Base-by-base conservation (phyloP, 2,797 vertebrate genomes). In the Geotria australis region DNA sequence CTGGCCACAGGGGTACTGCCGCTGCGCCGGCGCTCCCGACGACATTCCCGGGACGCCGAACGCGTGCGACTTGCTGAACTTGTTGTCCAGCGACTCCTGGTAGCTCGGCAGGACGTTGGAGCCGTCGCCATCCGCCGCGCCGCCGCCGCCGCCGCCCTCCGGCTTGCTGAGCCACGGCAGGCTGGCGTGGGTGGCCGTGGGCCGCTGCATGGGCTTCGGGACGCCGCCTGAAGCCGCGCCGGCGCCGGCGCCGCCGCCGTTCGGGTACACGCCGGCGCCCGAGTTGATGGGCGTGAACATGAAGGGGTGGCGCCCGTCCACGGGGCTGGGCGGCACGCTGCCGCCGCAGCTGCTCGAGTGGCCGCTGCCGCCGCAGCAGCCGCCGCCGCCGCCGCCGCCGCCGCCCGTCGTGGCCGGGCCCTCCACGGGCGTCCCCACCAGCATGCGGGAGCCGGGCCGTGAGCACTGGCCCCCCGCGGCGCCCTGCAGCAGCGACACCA, bases 251-350 rank as follows among this genome's bases (percentile, higher is more conserved):
- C 24, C 24, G 24, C 24, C 24, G 24, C 24, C 24, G 24, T 38
- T 38, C 24, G 24, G 24, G 24, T 38, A 38, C 24, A 38, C 24
- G 24, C 24, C 24, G 24, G 24, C 24, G 57, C 77, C 93, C 63
- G 91, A 88, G 73, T 80, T 96, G 67, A 98, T 98, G 56, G 91
- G 91, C 6, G 86, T 96, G 60, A 98, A 98, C 1, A 89, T 86
- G 62, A 98, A 96, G 0, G 82, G 85, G 64, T 98, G 96, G 61
- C 91, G 74, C 74, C 89, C 95, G 66, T 98, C 91, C 59, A 96
- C 91, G 1, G 88, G 91, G 66, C 91, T 94, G 2, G 85, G 84
- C 46, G 88, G 85, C 59, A 95, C 77, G 1, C 78, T 86, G 66
- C 88, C 83, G 68, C 91, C 93, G 76, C 91, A 91, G 73, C 83